Evolutionary conservation across 1,140 invertebrate genomes (phyloP), one percentile per base, ranked within the genome.

Genomic region (Drosophila mojavensis): DNA sequence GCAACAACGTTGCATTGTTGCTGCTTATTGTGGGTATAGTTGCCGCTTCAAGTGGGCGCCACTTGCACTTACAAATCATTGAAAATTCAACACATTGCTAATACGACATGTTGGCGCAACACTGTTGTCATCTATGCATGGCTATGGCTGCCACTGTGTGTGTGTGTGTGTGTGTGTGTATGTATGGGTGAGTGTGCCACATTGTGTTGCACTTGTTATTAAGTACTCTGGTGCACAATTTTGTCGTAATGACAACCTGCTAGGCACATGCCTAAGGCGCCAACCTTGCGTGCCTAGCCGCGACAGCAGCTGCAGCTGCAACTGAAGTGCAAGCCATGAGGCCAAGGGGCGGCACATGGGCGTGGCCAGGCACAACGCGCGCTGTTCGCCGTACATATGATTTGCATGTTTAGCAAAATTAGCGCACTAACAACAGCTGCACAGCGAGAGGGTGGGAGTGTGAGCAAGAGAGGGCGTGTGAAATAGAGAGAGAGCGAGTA

Each of bases 181-280:
- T 64, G 48, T 53, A 39, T 80, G 61, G 1, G 28, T 28, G 2
- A 6, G 56, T 74, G 74, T 75, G 79, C 64, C 76, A 83, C 83
- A 86, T 86, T 88, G 82, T 88, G 76, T 72, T 85, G 83, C 83
- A 86, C 83, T 86, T 86, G 83, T 88, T 86, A 86, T 86, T 86
- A 86, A 86, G 82, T 88, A 86, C 83, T 86, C 79, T 72, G 68
- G 82, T 65, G 83, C 82, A 83, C 82, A 88, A 86, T 86, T 86
- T 86, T 88, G 86, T 82, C 73, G 79, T 86, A 86, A 86, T 86
- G 82, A 86, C 83, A 88, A 86, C 82, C 82, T 88, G 82, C 79
- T 79, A 82, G 83, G 83, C 82, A 69, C 86, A 86, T 86, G 82
- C 82, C 82, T 86, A 86, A 78, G 79, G 83, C 72, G 67, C 71